Evolutionary conservation across 1,140 invertebrate species (phyloP).

Genomic region (Eriocheir sinensis): DNA sequence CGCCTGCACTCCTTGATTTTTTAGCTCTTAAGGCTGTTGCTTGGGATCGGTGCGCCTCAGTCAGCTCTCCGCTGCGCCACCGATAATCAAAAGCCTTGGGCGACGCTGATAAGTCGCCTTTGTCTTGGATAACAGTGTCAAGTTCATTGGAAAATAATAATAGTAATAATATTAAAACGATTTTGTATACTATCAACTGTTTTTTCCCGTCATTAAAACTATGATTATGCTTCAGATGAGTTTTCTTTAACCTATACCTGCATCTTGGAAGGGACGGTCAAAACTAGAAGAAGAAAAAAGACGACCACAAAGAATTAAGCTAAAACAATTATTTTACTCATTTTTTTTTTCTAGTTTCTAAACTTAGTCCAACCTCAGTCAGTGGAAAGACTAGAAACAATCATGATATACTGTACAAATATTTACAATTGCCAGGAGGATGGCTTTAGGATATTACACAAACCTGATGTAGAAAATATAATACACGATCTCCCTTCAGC

Average conservation of each 20-base stretch:
- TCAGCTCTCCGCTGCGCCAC: constrained; percentile 46
- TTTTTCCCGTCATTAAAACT: constrained; percentile 72
- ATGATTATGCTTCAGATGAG: constrained; percentile 62
- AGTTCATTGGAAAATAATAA: constrained; percentile 19
- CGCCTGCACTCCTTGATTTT: background rate
- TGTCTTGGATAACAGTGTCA: constrained; percentile 24
- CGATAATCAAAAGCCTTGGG: constrained; percentile 42
- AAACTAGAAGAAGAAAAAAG: background rate
- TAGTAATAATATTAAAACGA: constrained; percentile 38
- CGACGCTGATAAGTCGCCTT: background rate
- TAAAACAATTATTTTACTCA: background rate
- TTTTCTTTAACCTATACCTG: too few relatives aligned
- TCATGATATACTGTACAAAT: too few relatives aligned
- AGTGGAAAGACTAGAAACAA: too few relatives aligned
- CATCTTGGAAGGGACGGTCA: too few relatives aligned
- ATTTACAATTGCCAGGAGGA: too few relatives aligned
- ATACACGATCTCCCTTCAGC: too few relatives aligned
- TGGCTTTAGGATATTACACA: too few relatives aligned
- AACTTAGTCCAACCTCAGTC: too few relatives aligned
- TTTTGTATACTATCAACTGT: constrained; percentile 69
- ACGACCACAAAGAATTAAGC: background rate
- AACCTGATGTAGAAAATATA: too few relatives aligned
- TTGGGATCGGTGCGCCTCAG: background rate
- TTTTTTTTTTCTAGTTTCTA: too few relatives aligned
- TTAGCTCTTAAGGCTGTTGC: constrained; percentile 2